Evolutionary conservation across 2,113 vertebrate species (phyloP), one percentile per base, ranked within the genome.

Genomic region (Lipotes vexillifer): DNA sequence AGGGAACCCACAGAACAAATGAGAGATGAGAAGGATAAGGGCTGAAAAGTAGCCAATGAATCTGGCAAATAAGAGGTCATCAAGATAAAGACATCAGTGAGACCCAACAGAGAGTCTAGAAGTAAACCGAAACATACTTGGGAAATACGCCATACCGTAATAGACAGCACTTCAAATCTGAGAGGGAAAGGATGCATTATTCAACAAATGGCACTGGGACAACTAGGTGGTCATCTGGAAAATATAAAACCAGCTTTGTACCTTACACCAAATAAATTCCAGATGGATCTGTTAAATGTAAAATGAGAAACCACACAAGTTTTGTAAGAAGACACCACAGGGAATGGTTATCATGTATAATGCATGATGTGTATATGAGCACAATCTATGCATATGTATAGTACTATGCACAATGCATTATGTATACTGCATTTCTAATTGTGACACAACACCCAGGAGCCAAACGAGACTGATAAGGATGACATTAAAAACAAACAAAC

Each of bases 301-400:
- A 71, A 87, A 69, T 14, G 46, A 25, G 31, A 84, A 81, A 59
- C 25, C 31, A 6, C 59, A 71, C 31, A 20, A 49, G 55, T 38
- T 68, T 77, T 3, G 1, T 13, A 11, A 33, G 46, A 61, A 23
- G 38, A 82, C 27, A 61, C 15, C 27, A 38, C 59, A 27, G n/a
- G 33, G 61, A 86, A 10, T 38, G 46, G 31, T 20, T 31, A 15
- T 17, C 29, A n/a, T 8, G 52, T 2, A 33, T 29, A 8, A 13
- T 2, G 88, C 36, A 5, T 5, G 5, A 12, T 0, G 6, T 1
- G 3, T 29, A 2, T n/a, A 14, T 6, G 41, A 25, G 21, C 65
- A 33, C 4, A 29, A 0, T 17, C 31, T 27, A 12, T 0, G 29
- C 31, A 2, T 8, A 36, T 6, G 36, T 33, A 52, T 12, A 46